Percentiles rank a stretch among this genome's conserved stretches.
Evolutionary conservation across 2,797 vertebrate genomes (phyloP).

Genomic region (Hafferia zeledoni): DNA sequence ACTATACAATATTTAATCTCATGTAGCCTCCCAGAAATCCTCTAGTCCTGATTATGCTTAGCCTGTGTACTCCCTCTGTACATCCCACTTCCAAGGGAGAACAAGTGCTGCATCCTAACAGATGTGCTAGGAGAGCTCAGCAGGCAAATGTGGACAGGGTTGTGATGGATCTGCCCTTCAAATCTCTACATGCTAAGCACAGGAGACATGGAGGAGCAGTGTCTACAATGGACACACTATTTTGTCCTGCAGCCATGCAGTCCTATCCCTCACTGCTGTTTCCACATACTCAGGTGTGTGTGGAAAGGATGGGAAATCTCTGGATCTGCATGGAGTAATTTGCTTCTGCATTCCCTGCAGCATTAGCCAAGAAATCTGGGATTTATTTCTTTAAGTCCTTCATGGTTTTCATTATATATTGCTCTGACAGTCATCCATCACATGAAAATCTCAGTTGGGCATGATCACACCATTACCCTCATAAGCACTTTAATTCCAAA

Average conservation of each 20-base stretch:
- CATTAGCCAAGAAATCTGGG: background rate
- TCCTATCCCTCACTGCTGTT: background rate
- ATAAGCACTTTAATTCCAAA: background rate
- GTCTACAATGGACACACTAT: background rate
- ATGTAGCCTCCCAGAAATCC: background rate
- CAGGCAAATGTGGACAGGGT: too few relatives aligned
- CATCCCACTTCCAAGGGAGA: background rate
- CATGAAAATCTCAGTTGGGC: background rate
- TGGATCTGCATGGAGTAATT: background rate
- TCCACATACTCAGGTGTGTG: background rate
- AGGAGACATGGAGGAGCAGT: background rate
- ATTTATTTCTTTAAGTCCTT: background rate
- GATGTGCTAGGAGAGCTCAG: background rate
- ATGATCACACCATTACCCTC: background rate
- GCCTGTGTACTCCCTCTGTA: background rate
- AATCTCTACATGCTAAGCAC: background rate
- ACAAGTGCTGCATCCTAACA: too few relatives aligned
- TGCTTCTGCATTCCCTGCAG: background rate
- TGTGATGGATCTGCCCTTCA: background rate
- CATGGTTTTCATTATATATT: background rate
- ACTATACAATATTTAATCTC: background rate
- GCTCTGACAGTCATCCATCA: background rate
- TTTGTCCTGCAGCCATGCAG: background rate
- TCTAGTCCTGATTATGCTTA: background rate
- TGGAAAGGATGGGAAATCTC: background rate